These are phyloP conservation scores for Neoascia interrupta DNA, from an alignment of 2,888 invertebrate species.

Conservation along the genomic window DNA sequence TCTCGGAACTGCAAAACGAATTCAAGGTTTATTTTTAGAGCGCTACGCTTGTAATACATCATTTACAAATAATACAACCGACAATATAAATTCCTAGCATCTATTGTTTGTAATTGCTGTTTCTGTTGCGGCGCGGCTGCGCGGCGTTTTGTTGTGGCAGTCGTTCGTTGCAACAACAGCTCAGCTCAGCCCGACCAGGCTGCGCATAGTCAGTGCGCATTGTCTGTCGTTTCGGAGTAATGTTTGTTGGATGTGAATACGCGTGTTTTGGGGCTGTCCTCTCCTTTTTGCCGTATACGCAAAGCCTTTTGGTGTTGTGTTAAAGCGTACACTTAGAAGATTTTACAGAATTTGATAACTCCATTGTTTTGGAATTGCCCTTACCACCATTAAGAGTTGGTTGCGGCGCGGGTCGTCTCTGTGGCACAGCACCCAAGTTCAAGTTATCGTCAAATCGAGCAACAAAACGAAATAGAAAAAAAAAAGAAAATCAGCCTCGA, in stretches of 20 bases:
- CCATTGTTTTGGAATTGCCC: constrained; percentile 57
- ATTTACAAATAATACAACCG: constrained; percentile 71
- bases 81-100: constrained; percentile 69
- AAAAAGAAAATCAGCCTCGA: background rate
- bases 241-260: constrained; percentile 62
- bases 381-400: background rate
- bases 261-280: constrained; percentile 40
- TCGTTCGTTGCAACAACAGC: constrained; percentile 15
- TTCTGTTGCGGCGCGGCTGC: constrained; percentile 13
- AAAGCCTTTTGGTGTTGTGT: constrained; percentile 29
- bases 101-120: constrained; percentile 70
- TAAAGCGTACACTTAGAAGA: constrained; percentile 62
- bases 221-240: too few species aligned
- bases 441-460: constrained; percentile 18
- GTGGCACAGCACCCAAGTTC: too few species aligned
- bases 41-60: constrained; percentile 71
- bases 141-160: constrained; percentile 33
- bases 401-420: background rate
- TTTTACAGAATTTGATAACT: constrained; percentile 69
- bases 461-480: background rate
- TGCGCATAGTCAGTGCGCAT: too few species aligned
- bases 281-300: background rate
- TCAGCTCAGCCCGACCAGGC: constrained; percentile 4
- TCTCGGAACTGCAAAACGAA: constrained; percentile 61
- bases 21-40: constrained; percentile 67